A percentile compares a stretch with the other conserved stretches of the same genome.
phyloP scores from a whole-genome alignment of 2,797 vertebrate genomes.

The Anomalospiza imberbis region DNA sequence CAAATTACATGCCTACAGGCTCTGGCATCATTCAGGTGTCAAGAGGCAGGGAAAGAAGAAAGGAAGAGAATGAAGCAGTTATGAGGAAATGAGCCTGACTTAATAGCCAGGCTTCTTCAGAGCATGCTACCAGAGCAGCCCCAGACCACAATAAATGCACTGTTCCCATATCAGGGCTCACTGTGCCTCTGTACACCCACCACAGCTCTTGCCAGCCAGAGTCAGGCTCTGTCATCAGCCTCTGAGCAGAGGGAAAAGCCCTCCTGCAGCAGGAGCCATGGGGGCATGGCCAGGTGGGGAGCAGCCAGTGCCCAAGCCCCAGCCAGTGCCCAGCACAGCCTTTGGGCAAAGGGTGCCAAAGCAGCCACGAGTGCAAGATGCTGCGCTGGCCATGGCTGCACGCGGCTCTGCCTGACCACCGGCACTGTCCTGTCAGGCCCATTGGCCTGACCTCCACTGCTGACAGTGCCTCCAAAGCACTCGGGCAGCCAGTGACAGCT shows the following conservation, averaged over 20 bases:
- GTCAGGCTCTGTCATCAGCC: conserved; percentile 4
- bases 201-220: neutral
- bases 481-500: accelerated
- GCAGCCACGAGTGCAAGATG: accelerated
- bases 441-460: neutral
- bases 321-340: neutral
- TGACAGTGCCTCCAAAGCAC: neutral
- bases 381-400: accelerated
- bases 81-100: conserved; percentile 6
- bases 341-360: neutral
- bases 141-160: conserved; percentile 32
- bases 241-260: neutral
- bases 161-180: conserved; percentile 23
- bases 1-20: neutral
- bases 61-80: conserved; percentile 11
- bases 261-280: neutral
- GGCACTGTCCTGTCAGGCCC: neutral
- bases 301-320: neutral
- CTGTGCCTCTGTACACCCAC: conserved; percentile 12
- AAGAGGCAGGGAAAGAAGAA: neutral
- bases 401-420: accelerated
- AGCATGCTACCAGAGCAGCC: neutral
- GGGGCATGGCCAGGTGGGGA: neutral
- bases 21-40: neutral
- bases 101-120: conserved; percentile 15